Evolutionary conservation across 2,888 invertebrate species (phyloP).

Genomic region (Hermaeophaga mercurialis): DNA sequence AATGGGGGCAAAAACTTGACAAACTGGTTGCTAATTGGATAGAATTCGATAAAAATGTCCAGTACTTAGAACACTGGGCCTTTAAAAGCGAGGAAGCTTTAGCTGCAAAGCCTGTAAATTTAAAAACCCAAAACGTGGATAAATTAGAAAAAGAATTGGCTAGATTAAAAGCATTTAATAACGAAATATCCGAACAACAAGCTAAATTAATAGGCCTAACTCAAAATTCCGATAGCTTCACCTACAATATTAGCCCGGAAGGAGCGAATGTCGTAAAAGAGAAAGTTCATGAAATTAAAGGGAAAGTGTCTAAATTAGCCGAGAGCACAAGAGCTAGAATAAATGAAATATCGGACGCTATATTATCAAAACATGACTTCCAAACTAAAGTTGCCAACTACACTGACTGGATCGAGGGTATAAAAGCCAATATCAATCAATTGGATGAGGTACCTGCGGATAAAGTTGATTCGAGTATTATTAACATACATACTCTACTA

Average conservation of each 20-base stretch:
- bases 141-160: slow-evolving; percentile 78
- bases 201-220: slow-evolving; percentile 80
- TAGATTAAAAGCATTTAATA: slow-evolving; percentile 78
- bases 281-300: slow-evolving; percentile 75
- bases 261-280: slow-evolving; percentile 74
- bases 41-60: slow-evolving; percentile 77
- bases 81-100: slow-evolving; percentile 68
- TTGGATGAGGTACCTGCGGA: slow-evolving; percentile 82
- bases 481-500: slow-evolving; percentile 77
- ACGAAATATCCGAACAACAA: slow-evolving; percentile 85
- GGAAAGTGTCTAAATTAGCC: slow-evolving; percentile 73
- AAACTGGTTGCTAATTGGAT: slow-evolving; percentile 81
- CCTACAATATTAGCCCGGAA: slow-evolving; percentile 77
- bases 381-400: slow-evolving; percentile 79
- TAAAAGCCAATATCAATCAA: slow-evolving; percentile 73
- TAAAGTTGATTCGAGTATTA: slow-evolving; percentile 78
- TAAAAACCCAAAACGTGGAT: slow-evolving; percentile 73
- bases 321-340: slow-evolving; percentile 78
- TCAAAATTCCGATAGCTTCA: slow-evolving; percentile 79
- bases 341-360: slow-evolving; percentile 80
- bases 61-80: slow-evolving; percentile 80
- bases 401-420: slow-evolving; percentile 78
- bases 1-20: slow-evolving; percentile 78
- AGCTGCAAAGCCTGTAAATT: slow-evolving; percentile 63
- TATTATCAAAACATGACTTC: slow-evolving; percentile 83